A percentile compares a stretch with the other conserved stretches of the same genome.
Conservation (phyloP, 2,888 invertebrate genomes). For the Apamea epomidion region DNA sequence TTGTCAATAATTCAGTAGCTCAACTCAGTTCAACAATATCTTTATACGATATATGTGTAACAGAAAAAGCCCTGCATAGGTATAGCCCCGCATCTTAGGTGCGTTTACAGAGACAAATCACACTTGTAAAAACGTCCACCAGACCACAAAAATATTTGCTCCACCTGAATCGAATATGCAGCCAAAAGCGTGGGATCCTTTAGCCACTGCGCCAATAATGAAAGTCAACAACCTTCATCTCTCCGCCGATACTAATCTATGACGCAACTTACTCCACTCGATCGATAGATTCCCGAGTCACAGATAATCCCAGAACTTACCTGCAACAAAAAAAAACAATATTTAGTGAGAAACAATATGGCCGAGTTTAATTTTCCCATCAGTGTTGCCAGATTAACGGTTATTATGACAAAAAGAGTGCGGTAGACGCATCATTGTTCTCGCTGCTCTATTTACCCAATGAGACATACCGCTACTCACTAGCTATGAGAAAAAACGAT, state of each 20-base stretch:
- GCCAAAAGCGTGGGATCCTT: slow-evolving; percentile 9
- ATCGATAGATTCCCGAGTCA: slow-evolving; percentile 21
- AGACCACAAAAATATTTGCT: background rate
- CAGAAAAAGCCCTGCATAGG: background rate
- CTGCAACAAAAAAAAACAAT: slow-evolving; percentile 67
- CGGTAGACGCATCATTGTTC: slow-evolving; percentile 84
- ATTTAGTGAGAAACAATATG: slow-evolving; percentile 62
- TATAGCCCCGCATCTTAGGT: background rate
- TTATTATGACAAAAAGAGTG: slow-evolving; percentile 77
- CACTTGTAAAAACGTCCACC: background rate
- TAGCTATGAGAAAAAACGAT: slow-evolving; percentile 59
- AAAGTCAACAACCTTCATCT: slow-evolving; percentile 24
- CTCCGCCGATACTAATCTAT: slow-evolving; percentile 19
- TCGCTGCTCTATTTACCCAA: slow-evolving; percentile 85
- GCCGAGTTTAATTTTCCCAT: slow-evolving; percentile 73
- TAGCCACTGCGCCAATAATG: slow-evolving; percentile 3
- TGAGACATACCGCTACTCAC: slow-evolving; percentile 77
- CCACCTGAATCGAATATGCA: background rate
- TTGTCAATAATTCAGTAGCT: background rate
- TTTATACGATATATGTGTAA: background rate
- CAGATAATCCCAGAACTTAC: slow-evolving; percentile 67
- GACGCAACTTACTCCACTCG: slow-evolving; percentile 46
- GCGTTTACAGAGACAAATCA: background rate
- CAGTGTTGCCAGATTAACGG: slow-evolving; percentile 75
- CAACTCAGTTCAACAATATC: background rate